Base-by-base conservation (phyloP, 2,888 invertebrate species). In the Syrista parreyssii region DNA sequence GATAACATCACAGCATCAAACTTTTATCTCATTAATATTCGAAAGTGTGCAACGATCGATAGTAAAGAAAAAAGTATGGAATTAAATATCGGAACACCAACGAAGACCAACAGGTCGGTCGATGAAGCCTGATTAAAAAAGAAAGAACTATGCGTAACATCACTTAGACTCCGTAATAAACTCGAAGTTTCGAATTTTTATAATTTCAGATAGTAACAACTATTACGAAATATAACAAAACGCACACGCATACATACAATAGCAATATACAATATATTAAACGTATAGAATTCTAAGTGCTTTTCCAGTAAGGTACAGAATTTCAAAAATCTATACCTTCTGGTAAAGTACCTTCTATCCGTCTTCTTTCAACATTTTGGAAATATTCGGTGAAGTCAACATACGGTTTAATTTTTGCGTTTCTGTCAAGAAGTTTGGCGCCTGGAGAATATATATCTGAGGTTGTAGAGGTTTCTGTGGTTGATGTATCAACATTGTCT, bases 381-480 rank as follows among this genome's bases (percentile, higher is more conserved):
- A 95, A 96, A 92, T 96, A 98, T 86, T 95, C 95, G 0, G 95
- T 93, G 90, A 98, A 98, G 90, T 97, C 96, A 0, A 98, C 97
- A 88, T 98, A 98, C 0, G 97, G 94, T 76, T 94, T 94, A 3
- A 98, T 95, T 87, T 94, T 94, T 33, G 94, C 94, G 87, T 96
- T 95, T 83, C 93, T 94, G 86, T 96, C 95, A 1, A 94, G 90
- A 2, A 92, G 91, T 76, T 86, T 86, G 40, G 93, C 89, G 3
- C 91, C 88, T 6, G 91, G 87, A 6, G 91, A 90, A 73, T 89
- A 89, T 9, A 89, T 87, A 68, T 91, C 91, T 0, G 89, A 90
- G 1, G 89, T 89, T 12, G 87, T 88, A 6, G 91, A 90, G 15
- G 89, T 91, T 55, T 90, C 91, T 68, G 91, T 92, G 1, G 91